phyloP scores from a whole-genome alignment of 2,888 invertebrate genomes.

The Lycocerus yunnanus region DNA sequence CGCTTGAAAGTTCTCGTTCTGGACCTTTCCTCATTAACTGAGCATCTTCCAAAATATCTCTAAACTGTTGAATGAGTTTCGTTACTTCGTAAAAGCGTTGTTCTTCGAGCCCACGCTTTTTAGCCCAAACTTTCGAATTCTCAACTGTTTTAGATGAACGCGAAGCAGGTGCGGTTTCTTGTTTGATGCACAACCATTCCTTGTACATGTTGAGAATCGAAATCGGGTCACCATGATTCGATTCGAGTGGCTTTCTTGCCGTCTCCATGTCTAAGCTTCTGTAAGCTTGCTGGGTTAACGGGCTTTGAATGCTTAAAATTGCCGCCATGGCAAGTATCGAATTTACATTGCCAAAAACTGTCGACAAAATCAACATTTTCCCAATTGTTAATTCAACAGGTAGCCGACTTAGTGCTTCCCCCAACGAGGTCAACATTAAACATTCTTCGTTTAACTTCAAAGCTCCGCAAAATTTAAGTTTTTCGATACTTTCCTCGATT shows the following conservation, averaged over 20 bases:
- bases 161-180: conserved; percentile 50
- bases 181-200: conserved; percentile 86
- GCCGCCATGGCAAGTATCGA: conserved; percentile 89
- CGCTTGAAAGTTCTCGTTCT: conserved; percentile 61
- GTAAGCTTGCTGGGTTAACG: conserved; percentile 88
- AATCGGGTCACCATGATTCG: conserved; percentile 95
- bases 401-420: conserved; percentile 81
- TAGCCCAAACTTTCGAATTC: conserved; percentile 81
- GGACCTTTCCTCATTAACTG: conserved; percentile 46
- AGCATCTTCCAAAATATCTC: conserved; percentile 73
- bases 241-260: conserved; percentile 79
- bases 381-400: conserved; percentile 96
- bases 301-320: conserved; percentile 90
- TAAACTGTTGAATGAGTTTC: conserved; percentile 88
- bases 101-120: conserved; percentile 89
- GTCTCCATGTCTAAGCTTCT: conserved; percentile 83
- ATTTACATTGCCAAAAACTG: conserved; percentile 85
- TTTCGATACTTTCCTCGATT: conserved; percentile 84
- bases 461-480: conserved; percentile 84
- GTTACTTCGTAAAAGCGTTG: conserved; percentile 96
- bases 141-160: conserved; percentile 34
- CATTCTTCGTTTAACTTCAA: conserved; percentile 73
- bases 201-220: conserved; percentile 85
- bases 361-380: conserved; percentile 93
- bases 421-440: conserved; percentile 75